These are phyloP conservation scores for Melanostigma gelatinosum DNA, from an alignment of 2,113 vertebrate species.

Conservation along the genomic window DNA sequence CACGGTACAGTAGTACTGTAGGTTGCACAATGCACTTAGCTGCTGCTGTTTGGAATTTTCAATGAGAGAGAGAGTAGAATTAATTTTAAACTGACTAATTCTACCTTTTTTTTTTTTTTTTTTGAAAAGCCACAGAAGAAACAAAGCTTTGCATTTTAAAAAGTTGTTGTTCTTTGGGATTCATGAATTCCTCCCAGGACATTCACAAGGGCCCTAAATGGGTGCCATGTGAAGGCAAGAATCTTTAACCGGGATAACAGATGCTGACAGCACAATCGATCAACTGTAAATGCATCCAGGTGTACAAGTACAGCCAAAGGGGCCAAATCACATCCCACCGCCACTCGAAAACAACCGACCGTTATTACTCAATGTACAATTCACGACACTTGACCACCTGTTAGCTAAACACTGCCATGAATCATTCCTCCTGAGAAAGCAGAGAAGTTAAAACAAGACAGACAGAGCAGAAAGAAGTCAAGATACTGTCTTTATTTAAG, in stretches of 20 bases:
- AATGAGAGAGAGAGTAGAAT: neutral
- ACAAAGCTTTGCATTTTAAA: neutral
- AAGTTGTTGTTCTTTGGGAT: neutral
- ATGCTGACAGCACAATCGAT: slow-evolving; percentile 33
- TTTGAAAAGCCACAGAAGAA: neutral
- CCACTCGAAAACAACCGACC: slow-evolving; percentile 19
- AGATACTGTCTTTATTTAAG: slow-evolving; percentile 61
- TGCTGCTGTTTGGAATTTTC: slow-evolving; percentile 37
- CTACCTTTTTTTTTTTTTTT: neutral
- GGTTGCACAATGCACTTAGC: slow-evolving; percentile 56
- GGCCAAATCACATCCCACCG: neutral
- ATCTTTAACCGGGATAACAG: slow-evolving; percentile 2
- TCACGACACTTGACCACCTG: slow-evolving; percentile 38
- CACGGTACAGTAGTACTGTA: slow-evolving; percentile 19
- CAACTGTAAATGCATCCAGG: slow-evolving; percentile 27
- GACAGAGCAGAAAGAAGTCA: slow-evolving; percentile 17
- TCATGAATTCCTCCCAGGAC: neutral
- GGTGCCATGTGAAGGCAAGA: neutral
- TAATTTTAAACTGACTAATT: neutral
- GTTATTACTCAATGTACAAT: slow-evolving; percentile 7
- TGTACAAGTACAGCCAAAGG: neutral
- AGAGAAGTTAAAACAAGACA: slow-evolving; percentile 8
- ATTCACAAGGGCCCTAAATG: neutral
- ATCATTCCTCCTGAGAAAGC: slow-evolving; percentile 28
- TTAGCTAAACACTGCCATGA: neutral